These are phyloP conservation scores for Spongilla lacustris DNA, from an alignment of 37 sponge, comb jelly and placozoan genomes.

Conservation along the genomic window DNA sequence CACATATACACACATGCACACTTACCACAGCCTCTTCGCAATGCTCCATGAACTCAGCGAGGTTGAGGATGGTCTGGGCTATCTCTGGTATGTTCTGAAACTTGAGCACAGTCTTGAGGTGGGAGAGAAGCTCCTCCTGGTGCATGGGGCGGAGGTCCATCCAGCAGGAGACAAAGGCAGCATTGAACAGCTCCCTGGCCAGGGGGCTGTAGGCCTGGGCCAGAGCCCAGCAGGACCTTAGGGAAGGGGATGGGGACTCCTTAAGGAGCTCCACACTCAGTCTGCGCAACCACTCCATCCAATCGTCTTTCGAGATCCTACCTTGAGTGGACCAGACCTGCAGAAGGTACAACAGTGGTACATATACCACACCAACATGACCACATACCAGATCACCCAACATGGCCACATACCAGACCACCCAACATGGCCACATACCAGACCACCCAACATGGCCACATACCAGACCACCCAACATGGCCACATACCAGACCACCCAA, in stretches of 20 bases:
- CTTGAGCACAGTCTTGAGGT: slow-evolving; percentile 84
- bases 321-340: slow-evolving; percentile 80
- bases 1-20: too few relatives aligned
- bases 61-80: slow-evolving; percentile 89
- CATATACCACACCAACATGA: not conserved
- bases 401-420: not conserved
- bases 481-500: too few relatives aligned
- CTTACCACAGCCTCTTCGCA: slow-evolving; percentile 89
- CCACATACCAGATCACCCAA: not conserved
- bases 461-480: not conserved
- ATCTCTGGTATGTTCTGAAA: slow-evolving; percentile 92
- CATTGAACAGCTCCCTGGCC: slow-evolving; percentile 92
- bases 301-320: slow-evolving; percentile 86
- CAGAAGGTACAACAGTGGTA: too few relatives aligned
- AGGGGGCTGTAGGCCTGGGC: slow-evolving; percentile 86
- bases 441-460: not conserved
- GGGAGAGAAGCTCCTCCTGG: slow-evolving; percentile 88
- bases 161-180: slow-evolving; percentile 98
- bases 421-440: not conserved
- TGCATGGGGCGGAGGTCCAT: slow-evolving; percentile 80
- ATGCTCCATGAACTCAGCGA: slow-evolving; percentile 99
- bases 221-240: slow-evolving; percentile 86
- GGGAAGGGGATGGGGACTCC: slow-evolving; percentile 89
- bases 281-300: slow-evolving; percentile 93
- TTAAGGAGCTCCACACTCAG: slow-evolving; percentile 94